Percentiles rank a stretch among this genome's conserved stretches.
Evolutionary conservation across 2,797 vertebrate species (phyloP).

Genomic region (Ammospiza maritima): DNA sequence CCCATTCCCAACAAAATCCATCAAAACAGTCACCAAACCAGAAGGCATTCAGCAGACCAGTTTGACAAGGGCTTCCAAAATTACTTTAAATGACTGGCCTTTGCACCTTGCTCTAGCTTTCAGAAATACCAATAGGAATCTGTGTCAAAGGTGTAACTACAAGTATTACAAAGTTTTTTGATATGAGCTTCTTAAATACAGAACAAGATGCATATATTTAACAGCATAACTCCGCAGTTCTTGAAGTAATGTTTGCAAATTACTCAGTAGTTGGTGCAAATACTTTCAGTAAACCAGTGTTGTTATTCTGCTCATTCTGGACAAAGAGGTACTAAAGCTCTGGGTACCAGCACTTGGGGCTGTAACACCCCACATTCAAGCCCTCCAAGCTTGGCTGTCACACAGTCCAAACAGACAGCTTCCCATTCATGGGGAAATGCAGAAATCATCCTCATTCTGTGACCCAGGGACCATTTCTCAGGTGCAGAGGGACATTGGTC

Average conservation of each 20-base stretch:
- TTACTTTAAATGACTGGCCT: background rate
- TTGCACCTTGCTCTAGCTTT: background rate
- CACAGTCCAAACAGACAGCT: background rate
- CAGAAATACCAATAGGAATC: background rate
- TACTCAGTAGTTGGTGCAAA: background rate
- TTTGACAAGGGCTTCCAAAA: background rate
- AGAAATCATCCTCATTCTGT: background rate
- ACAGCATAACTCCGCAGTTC: background rate
- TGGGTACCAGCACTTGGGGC: background rate
- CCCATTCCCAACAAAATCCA: background rate
- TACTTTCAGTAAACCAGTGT: background rate
- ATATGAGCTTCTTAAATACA: background rate
- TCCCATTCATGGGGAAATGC: rapidly evolving
- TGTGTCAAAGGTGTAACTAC: background rate
- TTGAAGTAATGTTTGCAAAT: background rate
- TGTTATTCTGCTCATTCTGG: background rate
- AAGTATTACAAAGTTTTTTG: background rate
- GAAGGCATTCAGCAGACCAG: background rate
- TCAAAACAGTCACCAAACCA: background rate
- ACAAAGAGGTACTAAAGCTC: background rate
- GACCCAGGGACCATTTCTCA: background rate
- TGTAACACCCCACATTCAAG: background rate
- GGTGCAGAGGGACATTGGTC: background rate
- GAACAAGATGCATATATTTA: background rate
- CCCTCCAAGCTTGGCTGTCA: rapidly evolving